A percentile compares a stretch with the other conserved stretches of the same genome.
Evolutionary conservation across 2,888 invertebrate species (phyloP).

Genomic region (Quadroppia sp.): DNA sequence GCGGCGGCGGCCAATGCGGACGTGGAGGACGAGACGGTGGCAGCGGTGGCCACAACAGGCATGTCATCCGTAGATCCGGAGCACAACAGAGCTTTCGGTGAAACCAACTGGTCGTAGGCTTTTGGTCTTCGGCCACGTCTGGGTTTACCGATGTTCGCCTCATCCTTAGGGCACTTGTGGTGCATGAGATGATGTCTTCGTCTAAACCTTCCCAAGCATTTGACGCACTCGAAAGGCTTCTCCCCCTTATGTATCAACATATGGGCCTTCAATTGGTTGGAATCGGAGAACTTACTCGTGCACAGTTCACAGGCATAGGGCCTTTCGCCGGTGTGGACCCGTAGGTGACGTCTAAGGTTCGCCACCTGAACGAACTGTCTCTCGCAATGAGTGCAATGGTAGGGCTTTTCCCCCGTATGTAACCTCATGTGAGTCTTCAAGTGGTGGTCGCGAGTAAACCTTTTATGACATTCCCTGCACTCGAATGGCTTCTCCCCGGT

Average conservation of each 20-base stretch:
- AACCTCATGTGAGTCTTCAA: constrained; percentile 86
- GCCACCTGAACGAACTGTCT: constrained; percentile 90
- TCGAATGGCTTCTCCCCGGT: constrained; percentile 92
- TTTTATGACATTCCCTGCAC: constrained; percentile 83
- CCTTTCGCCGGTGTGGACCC: constrained; percentile 86
- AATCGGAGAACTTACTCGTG: constrained; percentile 79
- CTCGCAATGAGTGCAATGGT: constrained; percentile 85
- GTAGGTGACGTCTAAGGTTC: constrained; percentile 76
- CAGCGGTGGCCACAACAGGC: constrained; percentile 29
- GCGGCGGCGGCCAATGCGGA: constrained; percentile 41
- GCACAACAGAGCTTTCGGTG: constrained; percentile 19
- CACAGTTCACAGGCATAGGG: constrained; percentile 84
- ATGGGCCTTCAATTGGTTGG: constrained; percentile 86
- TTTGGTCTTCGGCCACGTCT: constrained; percentile 49
- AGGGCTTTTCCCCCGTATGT: constrained; percentile 89
- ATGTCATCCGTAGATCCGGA: constrained; percentile 34
- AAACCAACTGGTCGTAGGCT: constrained; percentile 45
- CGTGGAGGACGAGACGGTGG: constrained; percentile 43
- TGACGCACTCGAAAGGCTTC: constrained; percentile 76
- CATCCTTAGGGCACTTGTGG: constrained; percentile 67
- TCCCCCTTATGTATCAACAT: constrained; percentile 82
- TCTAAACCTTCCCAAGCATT: constrained; percentile 73
- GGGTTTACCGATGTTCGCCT: constrained; percentile 48
- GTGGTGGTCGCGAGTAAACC: constrained; percentile 88
- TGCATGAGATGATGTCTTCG: constrained; percentile 79